These are phyloP conservation scores for Zaprionus tsacasi DNA, from an alignment of 1,140 invertebrate species.

Conservation along the genomic window DNA sequence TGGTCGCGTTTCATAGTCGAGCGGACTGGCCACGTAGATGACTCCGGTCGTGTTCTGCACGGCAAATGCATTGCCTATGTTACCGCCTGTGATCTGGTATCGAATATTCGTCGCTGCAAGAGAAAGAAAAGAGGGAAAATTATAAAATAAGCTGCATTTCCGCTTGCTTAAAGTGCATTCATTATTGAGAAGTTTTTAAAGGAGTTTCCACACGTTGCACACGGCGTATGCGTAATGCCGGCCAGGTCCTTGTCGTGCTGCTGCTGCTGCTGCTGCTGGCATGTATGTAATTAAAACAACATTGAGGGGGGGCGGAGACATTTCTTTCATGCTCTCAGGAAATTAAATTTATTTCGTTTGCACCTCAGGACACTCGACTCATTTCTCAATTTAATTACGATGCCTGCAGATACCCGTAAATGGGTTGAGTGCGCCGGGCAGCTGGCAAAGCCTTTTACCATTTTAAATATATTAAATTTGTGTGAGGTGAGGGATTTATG, in stretches of 20 bases:
- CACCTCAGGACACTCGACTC: slow-evolving; percentile 13
- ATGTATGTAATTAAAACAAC: slow-evolving; percentile 35
- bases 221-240: slow-evolving; percentile 45
- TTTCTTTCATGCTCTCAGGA: slow-evolving; percentile 27
- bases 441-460: neutral
- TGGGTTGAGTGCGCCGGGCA: neutral
- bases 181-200: slow-evolving; percentile 32
- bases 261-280: slow-evolving; percentile 23
- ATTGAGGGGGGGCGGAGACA: slow-evolving; percentile 5
- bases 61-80: slow-evolving; percentile 90
- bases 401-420: slow-evolving; percentile 5
- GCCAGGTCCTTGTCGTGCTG: neutral
- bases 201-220: slow-evolving; percentile 13
- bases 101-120: slow-evolving; percentile 89
- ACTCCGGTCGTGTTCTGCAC: slow-evolving; percentile 90
- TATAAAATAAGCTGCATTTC: slow-evolving; percentile 3
- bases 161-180: slow-evolving; percentile 12
- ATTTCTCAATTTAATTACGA: slow-evolving; percentile 38
- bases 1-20: slow-evolving; percentile 91
- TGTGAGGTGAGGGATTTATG: neutral
- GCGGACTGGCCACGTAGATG: slow-evolving; percentile 89
- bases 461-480: slow-evolving; percentile 4
- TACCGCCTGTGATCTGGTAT: slow-evolving; percentile 91
- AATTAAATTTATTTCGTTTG: slow-evolving; percentile 43
- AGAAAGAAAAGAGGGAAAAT: slow-evolving; percentile 13